Percentiles rank a stretch among this genome's conserved stretches.
phyloP scores from a whole-genome alignment of 2,888 invertebrate species.

The Cosmopolites sordidus region DNA sequence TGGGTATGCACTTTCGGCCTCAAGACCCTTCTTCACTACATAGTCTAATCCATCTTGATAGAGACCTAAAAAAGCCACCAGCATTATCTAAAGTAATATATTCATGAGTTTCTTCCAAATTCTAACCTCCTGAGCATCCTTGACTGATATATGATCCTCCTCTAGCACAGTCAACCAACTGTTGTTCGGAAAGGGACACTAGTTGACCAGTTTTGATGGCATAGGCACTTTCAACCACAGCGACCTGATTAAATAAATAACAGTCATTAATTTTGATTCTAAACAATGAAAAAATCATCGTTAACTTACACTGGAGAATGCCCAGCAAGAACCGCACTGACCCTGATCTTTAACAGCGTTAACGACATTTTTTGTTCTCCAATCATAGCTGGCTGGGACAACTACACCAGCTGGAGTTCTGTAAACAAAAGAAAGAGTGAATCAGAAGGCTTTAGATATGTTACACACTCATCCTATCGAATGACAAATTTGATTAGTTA shows the following conservation, averaged over 20 bases:
- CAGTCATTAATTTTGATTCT: no score
- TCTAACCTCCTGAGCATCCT: slow-evolving; percentile 42
- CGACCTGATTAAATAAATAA: slow-evolving; percentile 28
- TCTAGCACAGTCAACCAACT: slow-evolving; percentile 45
- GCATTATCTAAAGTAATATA: no score
- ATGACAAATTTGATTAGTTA: no score
- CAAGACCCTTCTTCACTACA: slow-evolving; percentile 43
- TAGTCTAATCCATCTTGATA: slow-evolving; percentile 44
- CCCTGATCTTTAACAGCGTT: slow-evolving; percentile 31
- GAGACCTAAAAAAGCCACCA: neutral
- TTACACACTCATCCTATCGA: no score
- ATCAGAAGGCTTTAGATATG: no score
- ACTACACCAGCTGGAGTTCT: no score
- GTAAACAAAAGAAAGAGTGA: no score
- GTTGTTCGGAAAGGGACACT: slow-evolving; percentile 43
- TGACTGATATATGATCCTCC: slow-evolving; percentile 31
- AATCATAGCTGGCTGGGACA: slow-evolving; percentile 19
- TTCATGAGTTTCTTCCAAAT: no score
- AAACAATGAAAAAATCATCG: no score
- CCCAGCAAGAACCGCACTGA: slow-evolving; percentile 31
- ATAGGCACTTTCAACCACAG: slow-evolving; percentile 40
- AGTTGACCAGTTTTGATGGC: slow-evolving; percentile 34
- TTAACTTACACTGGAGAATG: slow-evolving; percentile 27
- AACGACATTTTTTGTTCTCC: slow-evolving; percentile 32
- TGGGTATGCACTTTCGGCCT: slow-evolving; percentile 42